Percentiles rank a stretch among this genome's conserved stretches.
Evolutionary conservation across 2,888 invertebrate genomes (phyloP).

Genomic region (Drosophila mayaguana): DNA sequence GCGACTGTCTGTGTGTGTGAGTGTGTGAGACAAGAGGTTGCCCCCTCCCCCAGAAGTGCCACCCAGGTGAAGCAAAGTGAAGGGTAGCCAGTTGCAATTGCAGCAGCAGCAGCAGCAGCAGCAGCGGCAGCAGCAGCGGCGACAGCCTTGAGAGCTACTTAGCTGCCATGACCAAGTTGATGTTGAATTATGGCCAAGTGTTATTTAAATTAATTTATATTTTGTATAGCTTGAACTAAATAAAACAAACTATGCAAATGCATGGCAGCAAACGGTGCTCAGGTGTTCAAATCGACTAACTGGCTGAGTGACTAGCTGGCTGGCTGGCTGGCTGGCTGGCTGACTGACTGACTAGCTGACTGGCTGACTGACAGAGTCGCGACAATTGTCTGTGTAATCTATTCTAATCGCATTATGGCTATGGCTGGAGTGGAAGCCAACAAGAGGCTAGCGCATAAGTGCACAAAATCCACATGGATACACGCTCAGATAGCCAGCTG

Average conservation of each 20-base stretch:
- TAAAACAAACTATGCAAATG: constrained; percentile 78
- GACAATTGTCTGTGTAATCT: constrained; percentile 77
- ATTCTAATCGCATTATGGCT: constrained; percentile 81
- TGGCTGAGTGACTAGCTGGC: constrained; percentile 10
- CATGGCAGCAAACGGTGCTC: constrained; percentile 37
- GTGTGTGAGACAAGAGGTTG: constrained; percentile 54
- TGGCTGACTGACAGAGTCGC: constrained; percentile 41
- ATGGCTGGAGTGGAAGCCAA: constrained; percentile 41
- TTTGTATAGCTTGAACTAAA: constrained; percentile 65
- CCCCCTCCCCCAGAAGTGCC: constrained; percentile 11
- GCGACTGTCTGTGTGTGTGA: constrained; percentile 9
- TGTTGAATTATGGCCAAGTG: constrained; percentile 74
- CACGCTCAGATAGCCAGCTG: neutral
- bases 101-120: constrained; percentile 55
- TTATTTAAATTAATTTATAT: constrained; percentile 78
- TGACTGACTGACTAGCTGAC: constrained; percentile 19
- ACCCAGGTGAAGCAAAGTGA: constrained; percentile 61
- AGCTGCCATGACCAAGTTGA: constrained; percentile 57
- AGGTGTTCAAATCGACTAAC: constrained; percentile 56
- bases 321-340: constrained; percentile 21
- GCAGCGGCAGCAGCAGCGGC: constrained; percentile 59
- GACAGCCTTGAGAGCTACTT: constrained; percentile 56
- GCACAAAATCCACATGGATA: constrained; percentile 57
- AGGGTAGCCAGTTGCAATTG: constrained; percentile 69
- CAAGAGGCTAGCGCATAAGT: constrained; percentile 52